phyloP scores from a whole-genome alignment of 2,113 vertebrate species.

The Otolemur garnettii region DNA sequence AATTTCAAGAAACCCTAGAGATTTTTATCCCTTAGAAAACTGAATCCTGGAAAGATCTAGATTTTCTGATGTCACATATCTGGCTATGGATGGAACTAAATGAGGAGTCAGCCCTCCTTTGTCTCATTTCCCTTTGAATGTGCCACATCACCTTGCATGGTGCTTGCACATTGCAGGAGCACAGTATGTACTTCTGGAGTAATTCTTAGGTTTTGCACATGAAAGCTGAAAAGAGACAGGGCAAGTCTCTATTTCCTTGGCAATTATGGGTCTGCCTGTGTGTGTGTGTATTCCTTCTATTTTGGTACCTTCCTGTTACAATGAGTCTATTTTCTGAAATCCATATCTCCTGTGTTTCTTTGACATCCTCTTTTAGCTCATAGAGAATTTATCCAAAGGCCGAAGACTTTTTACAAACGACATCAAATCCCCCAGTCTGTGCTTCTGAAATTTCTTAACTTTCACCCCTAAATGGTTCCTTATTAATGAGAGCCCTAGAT shows the following conservation, averaged over 20 bases:
- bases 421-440: background rate
- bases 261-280: background rate
- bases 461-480: background rate
- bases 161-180: background rate
- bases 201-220: conserved; percentile 19
- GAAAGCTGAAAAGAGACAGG: background rate
- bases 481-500: background rate
- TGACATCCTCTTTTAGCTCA: background rate
- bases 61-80: background rate
- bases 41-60: background rate
- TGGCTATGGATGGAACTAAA: background rate
- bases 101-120: background rate
- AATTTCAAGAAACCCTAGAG: background rate
- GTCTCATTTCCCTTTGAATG: background rate
- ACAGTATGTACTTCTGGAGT: background rate
- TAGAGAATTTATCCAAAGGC: conserved; percentile 1
- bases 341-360: background rate
- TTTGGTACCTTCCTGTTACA: background rate
- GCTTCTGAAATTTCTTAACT: background rate
- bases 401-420: background rate
- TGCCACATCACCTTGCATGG: background rate
- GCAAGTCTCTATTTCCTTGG: background rate
- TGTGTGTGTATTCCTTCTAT: background rate
- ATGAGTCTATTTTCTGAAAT: conserved; percentile 39
- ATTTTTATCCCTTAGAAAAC: background rate